Conservation (phyloP, 1,140 invertebrate genomes). For the Cydia fagiglandana region DNA sequence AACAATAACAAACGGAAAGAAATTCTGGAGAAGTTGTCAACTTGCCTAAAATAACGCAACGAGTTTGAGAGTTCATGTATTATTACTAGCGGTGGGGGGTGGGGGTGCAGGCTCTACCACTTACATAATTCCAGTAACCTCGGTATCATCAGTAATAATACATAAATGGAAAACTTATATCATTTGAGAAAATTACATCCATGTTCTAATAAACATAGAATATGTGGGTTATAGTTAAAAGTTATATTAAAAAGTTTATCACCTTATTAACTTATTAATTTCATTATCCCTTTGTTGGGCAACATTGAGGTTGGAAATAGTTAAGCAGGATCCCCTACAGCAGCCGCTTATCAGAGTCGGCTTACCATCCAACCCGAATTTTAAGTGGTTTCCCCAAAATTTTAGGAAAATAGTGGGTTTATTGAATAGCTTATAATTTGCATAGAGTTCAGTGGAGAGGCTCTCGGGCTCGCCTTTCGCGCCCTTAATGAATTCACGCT, state of each 20-base stretch:
- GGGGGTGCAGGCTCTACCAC: neutral
- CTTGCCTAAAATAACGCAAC: conserved; percentile 17
- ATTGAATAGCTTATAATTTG: conserved; percentile 35
- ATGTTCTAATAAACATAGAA: neutral
- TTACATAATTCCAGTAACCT: neutral
- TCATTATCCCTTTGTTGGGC: neutral
- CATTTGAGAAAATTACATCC: neutral
- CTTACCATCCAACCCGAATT: conserved; percentile 22
- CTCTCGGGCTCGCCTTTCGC: conserved; percentile 36
- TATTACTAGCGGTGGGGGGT: neutral
- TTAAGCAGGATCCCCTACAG: neutral
- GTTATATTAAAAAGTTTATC: neutral
- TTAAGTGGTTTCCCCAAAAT: conserved; percentile 25
- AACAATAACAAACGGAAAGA: conserved; percentile 46
- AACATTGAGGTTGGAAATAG: neutral
- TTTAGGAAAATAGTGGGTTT: conserved; percentile 28
- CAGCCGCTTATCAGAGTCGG: conserved; percentile 11
- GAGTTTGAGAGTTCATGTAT: conserved; percentile 29
- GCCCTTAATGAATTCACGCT: conserved; percentile 55
- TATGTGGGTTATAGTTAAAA: neutral
- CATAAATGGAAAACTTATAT: neutral
- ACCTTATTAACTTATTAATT: neutral
- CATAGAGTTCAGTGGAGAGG: conserved; percentile 35
- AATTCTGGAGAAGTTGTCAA: conserved; percentile 22
- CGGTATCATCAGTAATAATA: neutral